Evolutionary conservation across 1,140 invertebrate species (phyloP).

Genomic region (Matsumurasca onukii): DNA sequence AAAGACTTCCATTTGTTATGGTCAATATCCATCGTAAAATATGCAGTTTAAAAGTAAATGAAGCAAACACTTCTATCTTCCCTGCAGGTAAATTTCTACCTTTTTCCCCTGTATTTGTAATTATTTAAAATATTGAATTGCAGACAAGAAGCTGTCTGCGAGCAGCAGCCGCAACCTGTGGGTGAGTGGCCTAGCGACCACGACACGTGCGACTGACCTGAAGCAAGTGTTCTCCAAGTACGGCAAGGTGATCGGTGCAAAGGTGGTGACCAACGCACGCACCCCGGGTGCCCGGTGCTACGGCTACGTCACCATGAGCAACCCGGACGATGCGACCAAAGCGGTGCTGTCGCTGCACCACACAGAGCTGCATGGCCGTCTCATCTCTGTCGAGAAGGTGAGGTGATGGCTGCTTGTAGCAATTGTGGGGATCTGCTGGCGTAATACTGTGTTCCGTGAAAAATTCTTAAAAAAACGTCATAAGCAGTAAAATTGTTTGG

Average conservation of each 20-base stretch:
- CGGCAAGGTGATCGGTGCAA: conserved; percentile 72
- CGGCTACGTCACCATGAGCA: conserved; percentile 93
- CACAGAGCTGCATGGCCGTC: conserved; percentile 88
- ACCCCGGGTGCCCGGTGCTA: conserved; percentile 90
- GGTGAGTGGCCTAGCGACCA: conserved; percentile 88
- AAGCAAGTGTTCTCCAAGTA: conserved; percentile 89
- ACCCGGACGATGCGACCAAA: conserved; percentile 81
- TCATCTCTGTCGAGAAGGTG: conserved; percentile 91
- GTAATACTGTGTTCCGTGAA: not conserved
- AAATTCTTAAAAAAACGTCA: not conserved
- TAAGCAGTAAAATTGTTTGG: not conserved
- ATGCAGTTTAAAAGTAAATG: too few relatives aligned
- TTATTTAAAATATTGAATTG: conserved; percentile 17
- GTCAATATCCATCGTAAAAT: too few relatives aligned
- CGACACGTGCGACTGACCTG: conserved; percentile 87
- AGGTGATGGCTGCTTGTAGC: not conserved
- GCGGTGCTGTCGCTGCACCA: conserved; percentile 88
- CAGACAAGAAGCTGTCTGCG: conserved; percentile 47
- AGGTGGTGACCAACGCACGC: conserved; percentile 89
- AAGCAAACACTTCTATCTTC: too few relatives aligned
- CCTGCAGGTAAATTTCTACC: too few relatives aligned
- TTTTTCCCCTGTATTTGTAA: too few relatives aligned
- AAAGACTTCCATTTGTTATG: too few relatives aligned
- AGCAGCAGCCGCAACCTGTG: conserved; percentile 69
- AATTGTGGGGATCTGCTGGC: not conserved